Base-by-base conservation (phyloP, 1,140 invertebrate genomes). In the Drosophila tsacasi region DNA sequence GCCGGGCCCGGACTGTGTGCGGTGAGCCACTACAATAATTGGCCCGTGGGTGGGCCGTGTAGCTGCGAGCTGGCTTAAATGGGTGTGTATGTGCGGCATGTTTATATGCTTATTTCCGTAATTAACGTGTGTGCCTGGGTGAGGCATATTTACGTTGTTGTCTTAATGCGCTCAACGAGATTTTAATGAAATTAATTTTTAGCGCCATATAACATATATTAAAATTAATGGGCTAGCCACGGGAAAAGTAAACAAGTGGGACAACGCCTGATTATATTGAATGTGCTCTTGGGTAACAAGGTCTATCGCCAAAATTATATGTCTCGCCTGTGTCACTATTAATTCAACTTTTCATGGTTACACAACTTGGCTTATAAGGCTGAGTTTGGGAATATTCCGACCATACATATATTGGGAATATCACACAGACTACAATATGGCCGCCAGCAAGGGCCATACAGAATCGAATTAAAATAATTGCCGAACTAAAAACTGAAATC, bases 171-270 rank as follows among this genome's bases (percentile, higher is more conserved):
- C 57, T 21, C 59, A 71, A 67, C 54, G 55, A 65, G 71, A 68
- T 79, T 81, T 81, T 69, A 84, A 81, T 89, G 81, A 84, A 87
- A 89, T 84, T 84, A 78, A 68, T 76, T 89, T 80, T 64, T 50
- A 77, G 54, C 61, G 49, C 44, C 57, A 63, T 73, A 73, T 78
- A 75, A 63, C 69, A 73, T 78, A 75, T 81, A 80, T 67, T 61
- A 50, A 35, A 69, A 68, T 44, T 71, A 39, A 23, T 37, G 39
- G 21, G 1, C 35, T 30, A 35, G 19, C 5, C 2, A 10, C 13
- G 4, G 12, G 10, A 37, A 37, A 55, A 44, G 35, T 9, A 40
- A 58, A n/a, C 54, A 30, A 32, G 37, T 6, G n/a, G 13, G 8
- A 32, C 30, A 27, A 5, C 25, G 32, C 23, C 76, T 67, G 66